These are phyloP conservation scores for Cepphus grylle DNA, from an alignment of 2,113 vertebrate genomes.

Conservation along the genomic window DNA sequence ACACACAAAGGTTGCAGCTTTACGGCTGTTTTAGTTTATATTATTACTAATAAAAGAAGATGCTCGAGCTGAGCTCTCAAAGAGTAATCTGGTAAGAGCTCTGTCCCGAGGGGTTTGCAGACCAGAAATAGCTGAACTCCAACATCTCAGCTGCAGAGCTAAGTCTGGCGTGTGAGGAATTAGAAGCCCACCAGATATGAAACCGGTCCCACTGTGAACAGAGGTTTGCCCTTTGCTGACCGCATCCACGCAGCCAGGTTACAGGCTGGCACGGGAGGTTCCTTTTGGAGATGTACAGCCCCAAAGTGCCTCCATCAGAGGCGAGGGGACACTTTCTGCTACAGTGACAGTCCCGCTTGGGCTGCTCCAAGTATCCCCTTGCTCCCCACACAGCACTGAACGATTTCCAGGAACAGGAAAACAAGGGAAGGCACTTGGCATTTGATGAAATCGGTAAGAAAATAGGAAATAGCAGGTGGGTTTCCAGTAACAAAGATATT, in stretches of 20 bases:
- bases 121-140: background rate
- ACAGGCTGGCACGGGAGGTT: background rate
- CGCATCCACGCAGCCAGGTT: rapidly evolving
- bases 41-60: background rate
- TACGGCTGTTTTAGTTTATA: background rate
- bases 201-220: rapidly evolving
- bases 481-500: background rate
- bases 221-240: background rate
- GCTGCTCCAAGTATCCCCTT: background rate
- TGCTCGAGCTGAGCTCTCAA: background rate
- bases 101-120: background rate
- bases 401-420: background rate
- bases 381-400: rapidly evolving
- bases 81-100: background rate
- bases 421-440: background rate
- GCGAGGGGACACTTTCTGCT: background rate
- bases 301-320: background rate
- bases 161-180: background rate
- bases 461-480: background rate
- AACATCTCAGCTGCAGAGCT: background rate
- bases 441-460: background rate
- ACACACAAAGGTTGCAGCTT: background rate
- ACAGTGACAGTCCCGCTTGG: rapidly evolving
- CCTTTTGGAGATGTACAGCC: background rate
- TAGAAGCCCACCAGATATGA: background rate